These are phyloP conservation scores for Globicephala melas DNA, from an alignment of 2,113 vertebrate genomes.

Conservation along the genomic window DNA sequence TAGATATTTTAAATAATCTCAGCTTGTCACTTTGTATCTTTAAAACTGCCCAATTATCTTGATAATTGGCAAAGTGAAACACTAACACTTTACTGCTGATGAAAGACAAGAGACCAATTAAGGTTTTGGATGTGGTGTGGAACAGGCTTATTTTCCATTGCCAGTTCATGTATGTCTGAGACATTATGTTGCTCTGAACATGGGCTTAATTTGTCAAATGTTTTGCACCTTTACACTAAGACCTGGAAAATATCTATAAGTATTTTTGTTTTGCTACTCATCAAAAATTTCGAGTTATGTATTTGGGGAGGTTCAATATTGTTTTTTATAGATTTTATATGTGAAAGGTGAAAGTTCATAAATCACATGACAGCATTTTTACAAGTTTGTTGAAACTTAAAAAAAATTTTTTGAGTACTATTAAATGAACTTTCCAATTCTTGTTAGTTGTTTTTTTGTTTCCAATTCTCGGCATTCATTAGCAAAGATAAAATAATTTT, in stretches of 20 bases:
- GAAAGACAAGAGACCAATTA: conserved; percentile 6
- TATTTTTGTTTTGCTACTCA: not conserved
- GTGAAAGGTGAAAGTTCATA: not conserved
- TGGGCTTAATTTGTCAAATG: not conserved
- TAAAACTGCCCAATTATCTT: conserved; percentile 21
- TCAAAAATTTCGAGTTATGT: not conserved
- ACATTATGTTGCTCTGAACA: not conserved
- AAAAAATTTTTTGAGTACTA: not conserved
- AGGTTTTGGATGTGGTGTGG: not conserved
- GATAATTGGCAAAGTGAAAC: not conserved
- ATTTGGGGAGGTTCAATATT: not conserved
- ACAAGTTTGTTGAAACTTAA: not conserved
- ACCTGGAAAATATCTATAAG: not conserved
- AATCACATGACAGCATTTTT: not conserved
- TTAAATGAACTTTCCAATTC: not conserved
- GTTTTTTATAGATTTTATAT: not conserved
- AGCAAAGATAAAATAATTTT: not conserved
- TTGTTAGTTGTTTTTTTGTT: not conserved
- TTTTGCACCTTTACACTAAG: not conserved
- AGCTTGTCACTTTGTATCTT: not conserved
- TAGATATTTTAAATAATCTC: conserved; percentile 24
- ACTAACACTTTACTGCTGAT: not conserved
- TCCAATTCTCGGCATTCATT: not conserved
- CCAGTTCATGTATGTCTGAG: not conserved
- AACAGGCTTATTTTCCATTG: not conserved